Evolutionary conservation across 2,797 vertebrate species (phyloP).

Genomic region (Clamator glandarius): DNA sequence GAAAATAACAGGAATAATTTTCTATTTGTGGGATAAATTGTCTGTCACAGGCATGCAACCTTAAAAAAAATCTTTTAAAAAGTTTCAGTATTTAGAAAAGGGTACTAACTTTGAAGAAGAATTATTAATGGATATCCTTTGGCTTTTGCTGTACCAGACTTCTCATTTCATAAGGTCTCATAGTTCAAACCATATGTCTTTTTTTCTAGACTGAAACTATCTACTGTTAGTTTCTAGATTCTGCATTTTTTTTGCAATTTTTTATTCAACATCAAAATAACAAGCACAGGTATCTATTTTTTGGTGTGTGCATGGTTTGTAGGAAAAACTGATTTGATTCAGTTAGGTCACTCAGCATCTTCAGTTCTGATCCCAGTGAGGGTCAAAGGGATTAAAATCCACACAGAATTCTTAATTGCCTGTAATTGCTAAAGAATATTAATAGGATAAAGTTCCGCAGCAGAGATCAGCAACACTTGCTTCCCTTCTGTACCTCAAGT

Average conservation of each 20-base stretch:
- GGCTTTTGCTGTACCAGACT: background rate
- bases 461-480: background rate
- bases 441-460: background rate
- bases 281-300: background rate
- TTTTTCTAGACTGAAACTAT: background rate
- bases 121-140: background rate
- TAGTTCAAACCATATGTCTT: background rate
- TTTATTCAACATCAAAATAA: background rate
- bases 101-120: background rate
- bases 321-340: background rate
- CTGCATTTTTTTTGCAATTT: background rate
- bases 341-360: background rate
- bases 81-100: background rate
- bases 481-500: background rate
- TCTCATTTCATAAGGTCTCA: background rate
- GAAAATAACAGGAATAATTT: conserved; percentile 24
- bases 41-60: background rate
- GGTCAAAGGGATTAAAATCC: background rate
- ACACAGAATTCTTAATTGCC: background rate
- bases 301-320: background rate
- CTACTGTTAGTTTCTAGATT: background rate
- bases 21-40: background rate
- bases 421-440: background rate
- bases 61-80: background rate
- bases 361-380: background rate